Evolutionary conservation across 2,113 vertebrate genomes (phyloP).

Genomic region (Circaetus gallicus): DNA sequence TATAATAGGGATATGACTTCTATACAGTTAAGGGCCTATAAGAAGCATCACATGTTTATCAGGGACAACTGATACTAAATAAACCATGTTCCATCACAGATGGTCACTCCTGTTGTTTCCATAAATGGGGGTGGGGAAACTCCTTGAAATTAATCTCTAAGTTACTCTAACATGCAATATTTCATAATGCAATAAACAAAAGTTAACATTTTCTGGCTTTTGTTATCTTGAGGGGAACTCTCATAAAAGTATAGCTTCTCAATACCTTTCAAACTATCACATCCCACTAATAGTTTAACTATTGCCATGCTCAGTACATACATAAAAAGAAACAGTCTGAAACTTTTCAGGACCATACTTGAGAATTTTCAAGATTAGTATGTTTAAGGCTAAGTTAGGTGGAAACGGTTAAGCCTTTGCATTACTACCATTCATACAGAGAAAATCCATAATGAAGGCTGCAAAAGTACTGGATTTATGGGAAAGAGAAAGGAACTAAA

Average conservation of each 20-base stretch:
- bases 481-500: not conserved
- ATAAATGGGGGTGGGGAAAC: not conserved
- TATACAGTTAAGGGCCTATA: not conserved
- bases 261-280: not conserved
- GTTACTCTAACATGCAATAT: not conserved
- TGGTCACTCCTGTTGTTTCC: not conserved
- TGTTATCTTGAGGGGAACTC: not conserved
- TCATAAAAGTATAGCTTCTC: not conserved
- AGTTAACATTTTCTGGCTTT: not conserved
- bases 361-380: not conserved
- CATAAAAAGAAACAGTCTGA: not conserved
- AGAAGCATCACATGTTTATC: not conserved
- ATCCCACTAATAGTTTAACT: not conserved
- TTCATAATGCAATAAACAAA: not conserved
- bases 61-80: not conserved
- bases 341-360: not conserved
- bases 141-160: not conserved
- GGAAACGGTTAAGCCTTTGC: not conserved
- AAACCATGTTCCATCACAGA: not conserved
- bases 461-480: not conserved
- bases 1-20: not conserved
- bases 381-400: not conserved
- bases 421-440: not conserved
- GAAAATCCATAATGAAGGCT: not conserved
- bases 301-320: not conserved